Conservation (phyloP, 2,113 vertebrate genomes). For the Daboia siamensis region DNA sequence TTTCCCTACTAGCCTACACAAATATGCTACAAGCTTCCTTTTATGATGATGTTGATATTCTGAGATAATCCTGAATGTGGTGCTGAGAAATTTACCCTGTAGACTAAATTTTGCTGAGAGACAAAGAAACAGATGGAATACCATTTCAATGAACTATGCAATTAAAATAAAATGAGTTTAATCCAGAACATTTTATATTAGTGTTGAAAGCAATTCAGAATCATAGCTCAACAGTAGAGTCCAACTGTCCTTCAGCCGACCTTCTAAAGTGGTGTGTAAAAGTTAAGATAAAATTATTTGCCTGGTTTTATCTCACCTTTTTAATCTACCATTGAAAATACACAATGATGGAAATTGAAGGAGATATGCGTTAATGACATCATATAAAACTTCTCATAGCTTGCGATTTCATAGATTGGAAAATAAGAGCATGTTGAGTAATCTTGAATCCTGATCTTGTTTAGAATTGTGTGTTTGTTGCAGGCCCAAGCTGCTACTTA, state of each 20-base stretch:
- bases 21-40: background rate
- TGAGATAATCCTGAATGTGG: background rate
- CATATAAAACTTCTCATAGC: background rate
- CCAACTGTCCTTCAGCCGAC: background rate
- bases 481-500: background rate
- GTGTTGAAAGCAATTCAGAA: background rate
- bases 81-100: background rate
- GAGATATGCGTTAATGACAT: background rate
- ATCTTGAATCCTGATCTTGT: background rate
- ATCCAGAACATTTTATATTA: background rate
- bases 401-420: background rate
- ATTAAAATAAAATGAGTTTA: background rate
- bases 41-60: background rate
- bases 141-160: background rate
- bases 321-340: slow-evolving; percentile 18
- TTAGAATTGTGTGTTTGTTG: background rate
- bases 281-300: slow-evolving; percentile 18
- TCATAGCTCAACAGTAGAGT: background rate
- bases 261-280: background rate
- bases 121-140: background rate
- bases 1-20: background rate
- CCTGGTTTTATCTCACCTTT: slow-evolving; percentile 15
- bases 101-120: background rate
- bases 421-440: background rate
- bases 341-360: slow-evolving; percentile 24